A percentile compares a stretch with the other conserved stretches of the same genome.
Evolutionary conservation across 2,113 vertebrate species (phyloP).

Genomic region (Peromyscus leucopus): DNA sequence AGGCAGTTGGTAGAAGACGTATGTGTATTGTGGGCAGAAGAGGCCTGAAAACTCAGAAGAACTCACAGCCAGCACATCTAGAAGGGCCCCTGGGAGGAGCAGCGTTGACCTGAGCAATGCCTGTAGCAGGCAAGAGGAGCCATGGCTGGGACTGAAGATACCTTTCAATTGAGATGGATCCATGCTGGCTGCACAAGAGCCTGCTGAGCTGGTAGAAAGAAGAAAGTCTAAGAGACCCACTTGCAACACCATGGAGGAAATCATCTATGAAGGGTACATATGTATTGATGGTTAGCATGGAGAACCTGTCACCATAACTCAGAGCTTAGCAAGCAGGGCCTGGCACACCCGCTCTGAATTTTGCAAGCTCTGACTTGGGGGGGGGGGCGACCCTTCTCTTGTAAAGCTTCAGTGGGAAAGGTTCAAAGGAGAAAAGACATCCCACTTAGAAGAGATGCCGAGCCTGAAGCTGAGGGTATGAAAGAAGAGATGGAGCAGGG

Average conservation of each 20-base stretch:
- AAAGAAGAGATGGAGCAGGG: constrained; percentile 75
- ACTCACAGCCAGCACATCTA: neutral
- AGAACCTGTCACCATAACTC: neutral
- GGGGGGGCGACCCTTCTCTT: neutral
- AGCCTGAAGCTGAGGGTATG: too few species aligned
- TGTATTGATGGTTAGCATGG: fast-evolving
- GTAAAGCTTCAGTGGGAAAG: neutral
- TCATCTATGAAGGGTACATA: neutral
- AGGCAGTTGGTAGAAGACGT: neutral
- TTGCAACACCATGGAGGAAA: neutral
- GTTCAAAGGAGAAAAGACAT: neutral
- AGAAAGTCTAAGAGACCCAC: neutral
- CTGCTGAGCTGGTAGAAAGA: too few species aligned
- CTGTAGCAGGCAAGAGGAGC: neutral
- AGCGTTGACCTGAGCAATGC: neutral
- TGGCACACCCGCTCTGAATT: neutral
- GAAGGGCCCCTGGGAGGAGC: neutral
- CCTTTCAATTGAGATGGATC: neutral
- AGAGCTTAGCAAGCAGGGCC: neutral
- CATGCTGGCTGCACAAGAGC: neutral
- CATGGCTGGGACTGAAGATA: neutral
- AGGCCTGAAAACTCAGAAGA: neutral
- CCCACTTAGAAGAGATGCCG: fast-evolving
- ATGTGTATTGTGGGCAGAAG: neutral
- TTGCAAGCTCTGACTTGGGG: neutral